Conservation (phyloP, 2,797 vertebrate genomes). For the Chelmon rostratus region DNA sequence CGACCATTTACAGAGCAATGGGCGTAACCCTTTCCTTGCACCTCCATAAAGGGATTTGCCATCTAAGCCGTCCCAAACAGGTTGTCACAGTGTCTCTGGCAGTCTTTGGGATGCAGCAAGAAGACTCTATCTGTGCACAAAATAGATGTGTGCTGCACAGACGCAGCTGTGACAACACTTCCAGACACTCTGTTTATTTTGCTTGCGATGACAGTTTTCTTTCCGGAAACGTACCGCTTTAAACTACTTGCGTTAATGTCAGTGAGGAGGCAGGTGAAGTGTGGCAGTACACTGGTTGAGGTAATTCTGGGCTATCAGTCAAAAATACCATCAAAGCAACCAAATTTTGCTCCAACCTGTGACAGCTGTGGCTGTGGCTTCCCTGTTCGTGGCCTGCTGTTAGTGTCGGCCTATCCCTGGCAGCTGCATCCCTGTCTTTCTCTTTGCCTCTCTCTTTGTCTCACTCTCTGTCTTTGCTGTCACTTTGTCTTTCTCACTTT, state of each 20-base stretch:
- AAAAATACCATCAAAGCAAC: slow-evolving; percentile 68
- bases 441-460: slow-evolving; percentile 32
- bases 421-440: slow-evolving; percentile 61
- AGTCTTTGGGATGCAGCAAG: slow-evolving; percentile 36
- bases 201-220: slow-evolving; percentile 49
- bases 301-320: slow-evolving; percentile 65
- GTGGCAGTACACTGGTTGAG: slow-evolving; percentile 48
- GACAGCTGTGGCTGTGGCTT: slow-evolving; percentile 71
- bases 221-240: slow-evolving; percentile 39
- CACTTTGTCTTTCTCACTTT: slow-evolving; percentile 31
- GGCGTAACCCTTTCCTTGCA: slow-evolving; percentile 69
- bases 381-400: slow-evolving; percentile 59
- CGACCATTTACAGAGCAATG: slow-evolving; percentile 70
- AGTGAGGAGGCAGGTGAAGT: slow-evolving; percentile 38
- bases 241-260: slow-evolving; percentile 51
- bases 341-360: slow-evolving; percentile 63
- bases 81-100: slow-evolving; percentile 47
- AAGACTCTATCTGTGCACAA: slow-evolving; percentile 51
- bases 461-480: slow-evolving; percentile 40
- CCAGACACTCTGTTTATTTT: slow-evolving; percentile 55
- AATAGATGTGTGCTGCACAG: slow-evolving; percentile 49
- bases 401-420: slow-evolving; percentile 50
- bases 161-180: slow-evolving; percentile 56
- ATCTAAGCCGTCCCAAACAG: slow-evolving; percentile 52
- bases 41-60: slow-evolving; percentile 66